Percentiles rank a stretch among this genome's conserved stretches.
Evolutionary conservation across 2,888 invertebrate genomes (phyloP).

Genomic region (Philereme transversata): DNA sequence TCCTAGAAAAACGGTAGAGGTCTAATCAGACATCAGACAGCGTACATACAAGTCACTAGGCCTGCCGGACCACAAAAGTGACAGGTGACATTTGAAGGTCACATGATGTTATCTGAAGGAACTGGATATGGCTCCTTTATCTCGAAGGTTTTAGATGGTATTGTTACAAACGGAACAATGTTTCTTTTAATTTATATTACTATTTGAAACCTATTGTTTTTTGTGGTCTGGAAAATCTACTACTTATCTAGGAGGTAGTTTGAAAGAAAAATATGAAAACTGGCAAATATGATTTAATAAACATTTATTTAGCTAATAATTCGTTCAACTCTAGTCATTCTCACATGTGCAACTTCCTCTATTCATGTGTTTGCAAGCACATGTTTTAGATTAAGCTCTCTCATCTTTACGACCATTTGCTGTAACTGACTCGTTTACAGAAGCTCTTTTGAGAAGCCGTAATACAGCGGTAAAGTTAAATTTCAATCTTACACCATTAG

Average conservation of each 20-base stretch:
- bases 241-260: no score
- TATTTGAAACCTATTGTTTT: conserved; percentile 1
- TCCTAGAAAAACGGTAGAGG: conserved; percentile 1
- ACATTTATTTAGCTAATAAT: background rate
- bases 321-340: conserved; percentile 22
- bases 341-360: conserved; percentile 59
- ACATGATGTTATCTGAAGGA: conserved; percentile 1
- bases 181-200: background rate
- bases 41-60: background rate
- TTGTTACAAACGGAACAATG: conserved; percentile 3
- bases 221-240: background rate
- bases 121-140: conserved; percentile 9
- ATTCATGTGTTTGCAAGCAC: conserved; percentile 50
- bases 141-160: background rate
- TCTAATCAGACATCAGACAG: conserved; percentile 7
- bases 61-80: conserved; percentile 2
- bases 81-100: conserved; percentile 17
- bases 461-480: no score
- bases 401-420: conserved; percentile 11
- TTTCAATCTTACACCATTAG: no score
- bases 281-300: no score
- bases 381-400: conserved; percentile 51
- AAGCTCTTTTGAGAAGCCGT: background rate
- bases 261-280: no score
- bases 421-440: conserved; percentile 1